phyloP scores from a whole-genome alignment of 2,888 invertebrate species.

The Gandaritis pyraliata region DNA sequence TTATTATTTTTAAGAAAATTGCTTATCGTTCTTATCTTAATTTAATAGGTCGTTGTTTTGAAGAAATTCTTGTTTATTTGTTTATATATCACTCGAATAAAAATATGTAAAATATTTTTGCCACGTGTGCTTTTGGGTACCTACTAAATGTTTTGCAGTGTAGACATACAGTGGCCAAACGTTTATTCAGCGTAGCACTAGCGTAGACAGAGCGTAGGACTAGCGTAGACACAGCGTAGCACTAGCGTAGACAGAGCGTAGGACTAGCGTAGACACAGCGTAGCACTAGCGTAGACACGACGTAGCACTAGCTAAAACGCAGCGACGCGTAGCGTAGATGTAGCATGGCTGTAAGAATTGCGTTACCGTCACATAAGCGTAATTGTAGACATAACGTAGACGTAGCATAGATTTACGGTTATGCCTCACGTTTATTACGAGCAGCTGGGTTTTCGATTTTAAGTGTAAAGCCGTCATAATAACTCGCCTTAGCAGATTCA shows the following conservation, averaged over 20 bases:
- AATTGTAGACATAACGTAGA: not conserved
- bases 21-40: not conserved
- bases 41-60: too few relatives aligned
- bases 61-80: too few relatives aligned
- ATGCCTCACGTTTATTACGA: not conserved
- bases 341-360: too few relatives aligned
- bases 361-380: not conserved
- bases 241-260: not conserved
- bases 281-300: not conserved
- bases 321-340: too few relatives aligned
- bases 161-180: not conserved
- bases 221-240: not conserved
- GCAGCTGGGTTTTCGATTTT: constrained; percentile 8
- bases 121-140: too few relatives aligned
- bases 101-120: too few relatives aligned
- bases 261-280: not conserved
- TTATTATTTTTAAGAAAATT: not conserved
- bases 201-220: too few relatives aligned
- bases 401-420: not conserved
- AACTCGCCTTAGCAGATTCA: constrained; percentile 8
- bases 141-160: too few relatives aligned
- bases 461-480: constrained; percentile 9
- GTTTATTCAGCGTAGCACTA: not conserved
- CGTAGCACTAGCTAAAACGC: too few relatives aligned
- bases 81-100: too few relatives aligned